Base-by-base conservation (phyloP, 2,888 invertebrate species). In the Protonemura montana region DNA sequence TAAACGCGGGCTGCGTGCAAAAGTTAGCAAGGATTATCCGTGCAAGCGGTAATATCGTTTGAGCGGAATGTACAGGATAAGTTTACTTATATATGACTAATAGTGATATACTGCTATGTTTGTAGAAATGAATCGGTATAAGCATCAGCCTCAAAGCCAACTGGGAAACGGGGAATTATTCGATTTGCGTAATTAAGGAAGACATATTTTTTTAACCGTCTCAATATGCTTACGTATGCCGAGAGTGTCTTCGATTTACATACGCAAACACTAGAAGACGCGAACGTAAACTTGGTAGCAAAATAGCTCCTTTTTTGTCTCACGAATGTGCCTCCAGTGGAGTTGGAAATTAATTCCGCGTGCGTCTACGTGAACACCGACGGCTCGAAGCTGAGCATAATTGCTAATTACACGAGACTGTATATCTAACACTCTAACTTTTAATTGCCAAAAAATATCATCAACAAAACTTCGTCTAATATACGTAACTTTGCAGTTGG, bases 221-320 rank as follows among this genome's bases (percentile, higher is more conserved):
- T 59, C 13, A 21, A 21, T 16, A 59, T 13, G 59, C 59, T 59
- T 59, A 21, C 13, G 59, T 59, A 59, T 59, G 59, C 59, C 13
- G 59, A 59, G 59, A 59, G 59, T 59, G 59, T 59, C 59, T 59
- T 59, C 59, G 59, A 59, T 59, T 59, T 59, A 59, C 59, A 59
- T 59, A 59, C 13, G 59, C 59, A 59, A 59, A 59, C 59, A 59
- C 16, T 10, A 21, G 13, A 21, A 59, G 59, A 59, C 21, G 21
- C 13, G 59, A 59, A 21, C 59, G 59, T 59, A 59, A 59, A 59
- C 59, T 59, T 13, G 59, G 59, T 21, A 59, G 21, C 16, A 59
- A 59, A 59, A 59, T 59, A 59, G 59, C 21, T 21, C 13, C 16
- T 59, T 41, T 59, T 59, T 59, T 59, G 59, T 59, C 59, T 59